Conservation (phyloP, 2,113 vertebrate species). For the Halichoerus grypus region DNA sequence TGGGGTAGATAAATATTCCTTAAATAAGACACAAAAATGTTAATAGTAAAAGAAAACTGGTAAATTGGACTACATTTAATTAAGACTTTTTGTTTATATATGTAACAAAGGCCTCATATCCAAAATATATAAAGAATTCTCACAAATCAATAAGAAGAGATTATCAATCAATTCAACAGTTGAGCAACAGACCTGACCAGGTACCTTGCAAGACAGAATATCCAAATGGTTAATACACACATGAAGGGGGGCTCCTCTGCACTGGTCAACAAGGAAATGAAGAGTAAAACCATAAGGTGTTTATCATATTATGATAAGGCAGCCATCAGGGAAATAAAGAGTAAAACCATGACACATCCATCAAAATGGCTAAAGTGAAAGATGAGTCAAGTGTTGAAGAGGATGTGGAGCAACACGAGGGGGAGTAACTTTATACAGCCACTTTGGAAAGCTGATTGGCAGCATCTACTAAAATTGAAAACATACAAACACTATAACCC, state of each 20-base stretch:
- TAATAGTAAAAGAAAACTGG: not conserved
- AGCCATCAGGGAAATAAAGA: not conserved
- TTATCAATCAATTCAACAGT: not conserved
- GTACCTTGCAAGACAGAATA: not conserved
- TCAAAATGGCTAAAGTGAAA: not conserved
- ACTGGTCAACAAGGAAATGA: not conserved
- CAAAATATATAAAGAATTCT: not conserved
- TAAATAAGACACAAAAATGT: not conserved
- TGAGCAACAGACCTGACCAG: not conserved
- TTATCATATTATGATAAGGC: not conserved
- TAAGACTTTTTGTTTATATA: not conserved
- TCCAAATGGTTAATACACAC: not conserved
- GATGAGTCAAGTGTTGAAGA: not conserved
- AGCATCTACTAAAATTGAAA: not conserved
- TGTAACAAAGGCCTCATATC: not conserved
- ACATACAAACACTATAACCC: not conserved
- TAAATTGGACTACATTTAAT: not conserved
- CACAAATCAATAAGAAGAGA: not conserved
- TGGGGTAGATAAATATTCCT: not conserved
- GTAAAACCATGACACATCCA: not conserved
- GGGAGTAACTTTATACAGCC: not conserved
- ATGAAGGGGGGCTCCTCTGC: accelerated
- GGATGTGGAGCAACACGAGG: too few species aligned
- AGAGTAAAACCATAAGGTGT: not conserved
- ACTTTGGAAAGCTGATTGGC: not conserved